Conservation (phyloP, 2,113 vertebrate species). For the Neotoma lepida region DNA sequence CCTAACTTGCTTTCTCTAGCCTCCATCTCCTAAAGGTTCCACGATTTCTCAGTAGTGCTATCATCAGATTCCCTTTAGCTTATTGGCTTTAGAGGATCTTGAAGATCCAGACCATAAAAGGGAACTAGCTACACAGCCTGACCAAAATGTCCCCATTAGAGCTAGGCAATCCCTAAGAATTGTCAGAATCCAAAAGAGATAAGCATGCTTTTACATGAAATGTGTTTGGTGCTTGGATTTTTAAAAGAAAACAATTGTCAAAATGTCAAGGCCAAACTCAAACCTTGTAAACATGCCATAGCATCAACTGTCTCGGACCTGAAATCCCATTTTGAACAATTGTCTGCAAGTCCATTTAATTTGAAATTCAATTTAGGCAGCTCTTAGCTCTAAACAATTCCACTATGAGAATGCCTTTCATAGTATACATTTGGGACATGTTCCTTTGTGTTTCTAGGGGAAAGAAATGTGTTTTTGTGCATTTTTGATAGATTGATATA, state of each 20-base stretch:
- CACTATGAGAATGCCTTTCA: conserved; percentile 25
- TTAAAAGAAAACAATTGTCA: conserved; percentile 35
- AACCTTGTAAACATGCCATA: conserved; percentile 25
- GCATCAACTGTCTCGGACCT: background rate
- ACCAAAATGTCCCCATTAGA: background rate
- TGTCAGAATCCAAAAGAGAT: conserved; percentile 12
- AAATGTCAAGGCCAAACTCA: conserved; percentile 54
- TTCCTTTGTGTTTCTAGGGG: conserved; percentile 58
- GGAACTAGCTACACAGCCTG: background rate
- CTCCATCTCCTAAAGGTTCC: background rate
- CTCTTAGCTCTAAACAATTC: conserved; percentile 62
- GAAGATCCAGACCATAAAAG: background rate
- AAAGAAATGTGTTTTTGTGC: conserved; percentile 59
- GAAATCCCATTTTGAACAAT: conserved; percentile 52
- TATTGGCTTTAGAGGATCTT: background rate
- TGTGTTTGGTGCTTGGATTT: background rate
- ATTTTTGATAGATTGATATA: conserved; percentile 46
- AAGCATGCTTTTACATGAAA: background rate
- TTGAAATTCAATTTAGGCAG: conserved; percentile 62
- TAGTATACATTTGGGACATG: conserved; percentile 57
- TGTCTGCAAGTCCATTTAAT: conserved; percentile 45
- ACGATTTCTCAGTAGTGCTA: accelerated
- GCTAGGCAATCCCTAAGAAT: background rate
- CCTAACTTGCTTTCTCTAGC: background rate
- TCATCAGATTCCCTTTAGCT: background rate